These are phyloP conservation scores for Eristalis intricaria DNA, from an alignment of 2,888 invertebrate genomes.

Conservation along the genomic window DNA sequence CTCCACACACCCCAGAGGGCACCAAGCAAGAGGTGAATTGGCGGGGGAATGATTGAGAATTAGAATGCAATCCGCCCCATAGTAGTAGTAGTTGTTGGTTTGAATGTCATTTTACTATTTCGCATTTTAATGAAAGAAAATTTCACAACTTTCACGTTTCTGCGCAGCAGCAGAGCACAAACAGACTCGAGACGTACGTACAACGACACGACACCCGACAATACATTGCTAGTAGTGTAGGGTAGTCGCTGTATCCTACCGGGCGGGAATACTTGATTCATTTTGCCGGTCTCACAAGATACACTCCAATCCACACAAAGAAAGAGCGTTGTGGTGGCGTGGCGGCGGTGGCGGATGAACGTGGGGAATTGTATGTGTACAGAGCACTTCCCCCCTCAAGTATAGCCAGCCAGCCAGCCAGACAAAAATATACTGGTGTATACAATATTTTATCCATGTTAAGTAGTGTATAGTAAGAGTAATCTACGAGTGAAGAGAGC, in stretches of 20 bases:
- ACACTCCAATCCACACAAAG: neutral
- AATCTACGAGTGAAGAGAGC: constrained; percentile 5
- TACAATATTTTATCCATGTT: neutral
- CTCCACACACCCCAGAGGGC: neutral
- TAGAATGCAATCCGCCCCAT: neutral
- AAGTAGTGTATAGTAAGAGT: neutral
- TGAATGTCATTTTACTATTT: constrained; percentile 64
- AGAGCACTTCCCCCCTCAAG: neutral
- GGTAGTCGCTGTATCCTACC: neutral
- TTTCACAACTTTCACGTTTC: constrained; percentile 70
- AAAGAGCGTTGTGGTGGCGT: neutral
- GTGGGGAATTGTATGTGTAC: neutral
- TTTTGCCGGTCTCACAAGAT: constrained; percentile 42
- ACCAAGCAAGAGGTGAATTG: no score
- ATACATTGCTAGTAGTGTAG: neutral
- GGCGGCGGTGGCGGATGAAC: neutral
- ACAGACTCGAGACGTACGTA: constrained; percentile 22
- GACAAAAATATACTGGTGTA: neutral
- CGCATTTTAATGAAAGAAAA: constrained; percentile 70
- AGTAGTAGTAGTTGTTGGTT: neutral
- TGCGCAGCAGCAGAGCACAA: constrained; percentile 59
- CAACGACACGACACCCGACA: neutral
- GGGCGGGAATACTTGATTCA: constrained; percentile 22
- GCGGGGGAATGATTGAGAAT: neutral
- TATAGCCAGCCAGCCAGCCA: neutral